Percentiles rank a stretch among this genome's conserved stretches.
These are phyloP conservation scores for Helicoverpa armigera DNA, from an alignment of 1,140 invertebrate species.

Conservation along the genomic window DNA sequence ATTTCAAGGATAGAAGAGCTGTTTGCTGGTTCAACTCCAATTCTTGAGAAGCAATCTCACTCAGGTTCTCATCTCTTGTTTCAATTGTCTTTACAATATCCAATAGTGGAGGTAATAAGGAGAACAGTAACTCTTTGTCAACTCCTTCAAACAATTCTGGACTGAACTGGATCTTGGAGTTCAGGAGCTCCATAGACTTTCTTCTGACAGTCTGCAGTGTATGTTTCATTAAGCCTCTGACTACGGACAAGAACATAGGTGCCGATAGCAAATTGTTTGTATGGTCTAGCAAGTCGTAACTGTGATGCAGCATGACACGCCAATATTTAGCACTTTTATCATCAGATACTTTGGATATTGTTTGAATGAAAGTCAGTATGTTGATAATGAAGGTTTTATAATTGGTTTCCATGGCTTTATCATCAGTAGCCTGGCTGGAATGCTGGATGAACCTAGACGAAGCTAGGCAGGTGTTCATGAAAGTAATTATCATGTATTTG, in stretches of 20 bases:
- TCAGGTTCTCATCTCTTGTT: conserved; percentile 66
- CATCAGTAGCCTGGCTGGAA: conserved; percentile 83
- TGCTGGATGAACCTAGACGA: conserved; percentile 90
- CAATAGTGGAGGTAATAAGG: conserved; percentile 88
- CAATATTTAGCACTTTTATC: conserved; percentile 91
- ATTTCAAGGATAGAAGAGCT: conserved; percentile 93
- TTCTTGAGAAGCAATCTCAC: conserved; percentile 84
- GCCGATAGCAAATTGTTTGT: conserved; percentile 93
- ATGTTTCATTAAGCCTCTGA: conserved; percentile 91
- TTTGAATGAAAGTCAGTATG: conserved; percentile 89
- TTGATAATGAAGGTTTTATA: conserved; percentile 91
- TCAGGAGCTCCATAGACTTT: conserved; percentile 94
- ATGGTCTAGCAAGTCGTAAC: conserved; percentile 92
- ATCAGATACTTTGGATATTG: conserved; percentile 87
- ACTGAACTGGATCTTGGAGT: conserved; percentile 91
- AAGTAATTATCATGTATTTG: conserved; percentile 92
- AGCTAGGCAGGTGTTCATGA: conserved; percentile 90
- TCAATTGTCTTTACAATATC: conserved; percentile 88
- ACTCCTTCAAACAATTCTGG: conserved; percentile 88
- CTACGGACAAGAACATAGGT: conserved; percentile 91
- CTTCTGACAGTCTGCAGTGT: conserved; percentile 90
- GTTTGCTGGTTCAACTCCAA: conserved; percentile 92
- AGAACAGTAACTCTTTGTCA: conserved; percentile 84
- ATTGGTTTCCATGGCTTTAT: conserved; percentile 86
- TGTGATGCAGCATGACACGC: conserved; percentile 92